Evolutionary conservation across 2,113 vertebrate species (phyloP).

Genomic region (Dryoscopus gambensis): DNA sequence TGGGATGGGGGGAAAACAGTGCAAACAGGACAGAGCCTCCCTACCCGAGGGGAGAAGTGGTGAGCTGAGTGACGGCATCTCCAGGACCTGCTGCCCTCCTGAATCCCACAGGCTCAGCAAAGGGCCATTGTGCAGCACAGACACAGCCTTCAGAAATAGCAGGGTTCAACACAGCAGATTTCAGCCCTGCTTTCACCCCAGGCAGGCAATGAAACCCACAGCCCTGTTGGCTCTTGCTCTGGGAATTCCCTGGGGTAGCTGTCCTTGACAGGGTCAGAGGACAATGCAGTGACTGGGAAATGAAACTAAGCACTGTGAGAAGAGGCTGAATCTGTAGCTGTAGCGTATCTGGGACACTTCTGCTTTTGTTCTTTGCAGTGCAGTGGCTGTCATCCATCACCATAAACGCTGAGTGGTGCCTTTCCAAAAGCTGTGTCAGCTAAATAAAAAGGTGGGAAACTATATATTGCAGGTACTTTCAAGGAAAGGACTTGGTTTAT

Average conservation of each 20-base stretch:
- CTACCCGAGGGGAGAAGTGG: accelerated
- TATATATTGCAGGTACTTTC: neutral
- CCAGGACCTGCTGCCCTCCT: neutral
- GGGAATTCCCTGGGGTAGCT: conserved; percentile 1
- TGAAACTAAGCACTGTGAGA: neutral
- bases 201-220: neutral
- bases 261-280: neutral
- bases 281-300: neutral
- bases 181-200: neutral
- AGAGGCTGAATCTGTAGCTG: neutral
- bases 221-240: neutral
- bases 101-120: neutral
- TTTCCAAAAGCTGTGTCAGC: neutral
- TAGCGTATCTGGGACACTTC: neutral
- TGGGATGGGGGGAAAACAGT: neutral
- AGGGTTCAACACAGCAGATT: neutral
- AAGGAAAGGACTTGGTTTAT: neutral
- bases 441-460: neutral
- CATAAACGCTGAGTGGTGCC: neutral
- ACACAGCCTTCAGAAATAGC: neutral
- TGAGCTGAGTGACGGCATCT: neutral
- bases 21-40: neutral
- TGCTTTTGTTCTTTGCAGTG: neutral
- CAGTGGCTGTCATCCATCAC: neutral
- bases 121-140: neutral